These are phyloP conservation scores for Eucera pruinosa DNA, from an alignment of 2,888 invertebrate genomes.

Conservation along the genomic window DNA sequence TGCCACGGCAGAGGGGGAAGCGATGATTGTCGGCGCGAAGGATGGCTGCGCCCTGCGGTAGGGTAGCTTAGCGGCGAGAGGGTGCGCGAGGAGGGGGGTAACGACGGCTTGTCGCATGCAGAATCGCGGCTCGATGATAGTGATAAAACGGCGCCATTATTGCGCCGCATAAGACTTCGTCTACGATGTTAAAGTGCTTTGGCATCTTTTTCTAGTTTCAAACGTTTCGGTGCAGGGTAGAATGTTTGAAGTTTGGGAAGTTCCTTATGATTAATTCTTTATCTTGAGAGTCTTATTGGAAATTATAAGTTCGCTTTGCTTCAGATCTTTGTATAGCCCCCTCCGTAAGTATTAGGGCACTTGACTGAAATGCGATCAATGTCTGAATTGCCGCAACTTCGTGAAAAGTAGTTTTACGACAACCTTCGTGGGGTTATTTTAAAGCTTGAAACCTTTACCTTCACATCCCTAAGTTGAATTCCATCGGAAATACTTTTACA, in stretches of 20 bases:
- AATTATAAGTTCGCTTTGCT: too few species aligned
- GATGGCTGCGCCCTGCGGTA: constrained; percentile 38
- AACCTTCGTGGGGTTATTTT: too few species aligned
- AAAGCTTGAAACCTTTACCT: too few species aligned
- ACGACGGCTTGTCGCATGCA: constrained; percentile 67
- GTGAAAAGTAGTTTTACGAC: too few species aligned
- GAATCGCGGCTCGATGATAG: constrained; percentile 72
- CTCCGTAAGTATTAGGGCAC: too few species aligned
- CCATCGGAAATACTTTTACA: too few species aligned
- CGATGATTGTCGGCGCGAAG: constrained; percentile 63
- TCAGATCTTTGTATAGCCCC: too few species aligned
- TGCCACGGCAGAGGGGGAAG: constrained; percentile 46
- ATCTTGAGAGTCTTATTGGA: too few species aligned
- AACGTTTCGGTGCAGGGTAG: neutral
- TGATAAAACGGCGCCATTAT: constrained; percentile 76
- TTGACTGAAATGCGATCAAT: too few species aligned
- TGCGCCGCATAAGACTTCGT: constrained; percentile 68
- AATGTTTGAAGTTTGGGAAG: neutral
- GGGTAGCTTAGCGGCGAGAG: constrained; percentile 42
- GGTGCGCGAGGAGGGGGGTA: constrained; percentile 26
- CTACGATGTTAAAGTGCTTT: constrained; percentile 33
- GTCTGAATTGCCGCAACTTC: too few species aligned
- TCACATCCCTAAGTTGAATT: too few species aligned
- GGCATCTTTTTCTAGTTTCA: constrained; percentile 7
- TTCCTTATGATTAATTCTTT: too few species aligned